These are phyloP conservation scores for Tiphia femorata DNA, from an alignment of 2,888 invertebrate species.

Conservation along the genomic window DNA sequence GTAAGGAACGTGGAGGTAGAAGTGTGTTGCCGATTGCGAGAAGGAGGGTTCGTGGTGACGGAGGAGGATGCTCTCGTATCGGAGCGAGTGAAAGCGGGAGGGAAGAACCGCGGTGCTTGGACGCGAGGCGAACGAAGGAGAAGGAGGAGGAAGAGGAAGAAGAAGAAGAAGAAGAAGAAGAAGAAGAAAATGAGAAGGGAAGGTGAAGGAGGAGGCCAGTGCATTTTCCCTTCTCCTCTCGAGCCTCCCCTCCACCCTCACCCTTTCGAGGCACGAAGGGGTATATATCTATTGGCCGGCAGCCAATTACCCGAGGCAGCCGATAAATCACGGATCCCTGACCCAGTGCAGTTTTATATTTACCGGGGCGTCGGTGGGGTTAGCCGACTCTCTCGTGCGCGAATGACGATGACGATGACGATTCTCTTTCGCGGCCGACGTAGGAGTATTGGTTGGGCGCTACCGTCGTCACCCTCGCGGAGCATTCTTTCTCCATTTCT, in stretches of 20 bases:
- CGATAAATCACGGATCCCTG: slow-evolving; percentile 67
- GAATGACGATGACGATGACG: too few relatives aligned
- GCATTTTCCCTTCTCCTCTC: neutral
- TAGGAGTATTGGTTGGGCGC: too few relatives aligned
- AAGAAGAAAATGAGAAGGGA: neutral
- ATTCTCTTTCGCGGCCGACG: too few relatives aligned
- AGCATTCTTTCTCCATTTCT: slow-evolving; percentile 4
- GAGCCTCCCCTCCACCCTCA: slow-evolving; percentile 8
- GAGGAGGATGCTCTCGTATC: too few relatives aligned
- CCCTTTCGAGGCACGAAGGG: slow-evolving; percentile 36
- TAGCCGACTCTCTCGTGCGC: too few relatives aligned
- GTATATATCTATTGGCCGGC: slow-evolving; percentile 59
- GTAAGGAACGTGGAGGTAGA: neutral
- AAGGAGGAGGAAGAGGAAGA: neutral
- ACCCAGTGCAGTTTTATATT: slow-evolving; percentile 68
- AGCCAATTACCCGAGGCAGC: slow-evolving; percentile 61
- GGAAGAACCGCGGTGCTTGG: too few relatives aligned
- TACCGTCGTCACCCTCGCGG: too few relatives aligned
- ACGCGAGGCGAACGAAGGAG: neutral
- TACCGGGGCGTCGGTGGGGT: slow-evolving; percentile 42
- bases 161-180: neutral
- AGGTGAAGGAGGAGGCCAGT: neutral
- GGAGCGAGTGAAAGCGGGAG: too few relatives aligned
- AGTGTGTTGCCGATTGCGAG: too few relatives aligned
- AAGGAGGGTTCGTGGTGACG: too few relatives aligned